Conservation (phyloP, 2,888 invertebrate genomes). For the Sinodicranocentrus sp. region DNA sequence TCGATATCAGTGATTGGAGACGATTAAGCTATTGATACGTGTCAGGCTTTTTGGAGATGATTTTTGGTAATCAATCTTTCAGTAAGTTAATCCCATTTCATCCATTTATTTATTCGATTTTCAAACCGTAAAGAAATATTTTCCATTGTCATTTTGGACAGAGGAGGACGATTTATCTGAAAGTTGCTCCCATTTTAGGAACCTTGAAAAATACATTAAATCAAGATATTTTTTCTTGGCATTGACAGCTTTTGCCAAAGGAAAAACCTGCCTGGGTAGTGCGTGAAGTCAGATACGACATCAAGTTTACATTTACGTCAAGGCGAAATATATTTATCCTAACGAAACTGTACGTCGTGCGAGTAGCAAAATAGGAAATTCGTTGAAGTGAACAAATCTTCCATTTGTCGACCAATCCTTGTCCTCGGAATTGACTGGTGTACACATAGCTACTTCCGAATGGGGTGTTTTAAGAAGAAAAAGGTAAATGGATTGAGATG, state of each 20-base stretch:
- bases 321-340: too few relatives aligned
- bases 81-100: slow-evolving; percentile 12
- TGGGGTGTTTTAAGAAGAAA: slow-evolving; percentile 62
- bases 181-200: slow-evolving; percentile 46
- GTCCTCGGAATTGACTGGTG: background rate
- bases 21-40: too few relatives aligned
- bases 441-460: background rate
- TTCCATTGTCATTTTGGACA: slow-evolving; percentile 3
- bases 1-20: too few relatives aligned
- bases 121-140: background rate
- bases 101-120: background rate
- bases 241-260: slow-evolving; percentile 53
- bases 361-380: too few relatives aligned
- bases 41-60: too few relatives aligned
- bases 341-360: too few relatives aligned
- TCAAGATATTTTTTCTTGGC: slow-evolving; percentile 44
- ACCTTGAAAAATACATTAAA: slow-evolving; percentile 30
- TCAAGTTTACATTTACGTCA: slow-evolving; percentile 30
- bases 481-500: slow-evolving; percentile 41
- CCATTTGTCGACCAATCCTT: background rate
- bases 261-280: slow-evolving; percentile 23
- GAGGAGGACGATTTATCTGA: slow-evolving; percentile 7
- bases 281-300: background rate
- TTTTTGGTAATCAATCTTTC: background rate
- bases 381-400: too few relatives aligned